Percentiles rank a stretch among this genome's conserved stretches.
These are phyloP conservation scores for Sphaeramia orbicularis DNA, from an alignment of 2,797 vertebrate genomes.

Conservation along the genomic window DNA sequence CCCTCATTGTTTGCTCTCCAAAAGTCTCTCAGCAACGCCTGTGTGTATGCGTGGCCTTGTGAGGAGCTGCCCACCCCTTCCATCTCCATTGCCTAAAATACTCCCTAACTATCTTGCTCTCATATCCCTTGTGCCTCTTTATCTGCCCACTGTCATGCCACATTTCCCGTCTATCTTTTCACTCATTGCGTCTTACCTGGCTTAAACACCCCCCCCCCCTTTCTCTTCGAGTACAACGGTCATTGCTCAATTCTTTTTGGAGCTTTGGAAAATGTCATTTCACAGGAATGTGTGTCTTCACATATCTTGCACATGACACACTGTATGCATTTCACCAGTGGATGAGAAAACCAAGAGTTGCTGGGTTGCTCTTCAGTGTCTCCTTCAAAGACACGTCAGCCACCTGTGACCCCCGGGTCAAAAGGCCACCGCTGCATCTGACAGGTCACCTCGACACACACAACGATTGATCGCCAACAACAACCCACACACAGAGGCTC, in stretches of 20 bases:
- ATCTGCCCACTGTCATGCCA: conserved; percentile 30
- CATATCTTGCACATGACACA: conserved; percentile 54
- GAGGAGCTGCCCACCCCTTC: conserved; percentile 58
- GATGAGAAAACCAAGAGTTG: neutral
- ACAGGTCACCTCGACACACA: conserved; percentile 2
- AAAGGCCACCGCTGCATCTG: neutral
- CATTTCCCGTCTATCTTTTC: neutral
- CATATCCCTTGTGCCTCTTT: conserved; percentile 53
- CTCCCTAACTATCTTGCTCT: conserved; percentile 42
- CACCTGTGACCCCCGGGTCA: conserved; percentile 26
- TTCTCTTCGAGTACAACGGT: neutral
- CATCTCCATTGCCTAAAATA: conserved; percentile 64
- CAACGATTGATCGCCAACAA: conserved; percentile 16
- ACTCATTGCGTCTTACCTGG: neutral
- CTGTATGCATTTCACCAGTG: conserved; percentile 13
- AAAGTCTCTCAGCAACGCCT: conserved; percentile 69
- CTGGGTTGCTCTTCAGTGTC: conserved; percentile 10
- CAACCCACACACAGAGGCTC: conserved; percentile 19
- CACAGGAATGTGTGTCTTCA: conserved; percentile 49
- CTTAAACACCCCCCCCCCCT: neutral
- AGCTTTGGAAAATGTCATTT: conserved; percentile 52
- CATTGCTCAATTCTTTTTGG: conserved; percentile 24
- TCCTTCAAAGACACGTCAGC: conserved; percentile 10
- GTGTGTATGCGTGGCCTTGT: conserved; percentile 54
- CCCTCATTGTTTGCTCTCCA: conserved; percentile 66